Conservation (phyloP, 92 coral and sea anemone genomes). For the Umimayanthus kanabou region DNA sequence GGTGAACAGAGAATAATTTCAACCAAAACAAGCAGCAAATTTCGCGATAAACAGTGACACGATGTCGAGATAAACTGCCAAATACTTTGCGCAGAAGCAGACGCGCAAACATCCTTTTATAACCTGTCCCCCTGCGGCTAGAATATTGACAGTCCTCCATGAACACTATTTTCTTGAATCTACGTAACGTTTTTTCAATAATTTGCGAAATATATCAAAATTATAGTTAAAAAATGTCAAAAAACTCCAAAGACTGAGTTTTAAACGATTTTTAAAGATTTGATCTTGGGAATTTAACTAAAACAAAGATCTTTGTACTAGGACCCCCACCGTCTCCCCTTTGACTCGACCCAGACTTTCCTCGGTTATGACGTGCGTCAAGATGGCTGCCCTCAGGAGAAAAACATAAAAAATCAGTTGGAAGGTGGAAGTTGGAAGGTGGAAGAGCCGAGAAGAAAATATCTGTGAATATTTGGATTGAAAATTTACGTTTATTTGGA, state of each 20-base stretch:
- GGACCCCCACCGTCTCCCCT: not conserved
- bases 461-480: not conserved
- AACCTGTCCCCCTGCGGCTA: not conserved
- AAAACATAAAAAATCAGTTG: not conserved
- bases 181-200: not conserved
- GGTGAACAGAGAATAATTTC: not conserved
- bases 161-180: not conserved
- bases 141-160: not conserved
- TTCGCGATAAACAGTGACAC: not conserved
- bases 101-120: not conserved
- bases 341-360: conserved; percentile 13
- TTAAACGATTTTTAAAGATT: not conserved
- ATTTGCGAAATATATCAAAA: too few relatives aligned
- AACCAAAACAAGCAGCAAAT: not conserved
- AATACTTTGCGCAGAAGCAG: conserved; percentile 31
- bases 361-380: not conserved
- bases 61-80: not conserved
- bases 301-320: not conserved
- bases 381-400: conserved; percentile 19
- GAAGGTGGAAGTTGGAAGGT: too few relatives aligned
- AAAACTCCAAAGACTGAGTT: not conserved
- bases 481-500: not conserved
- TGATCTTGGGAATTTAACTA: not conserved
- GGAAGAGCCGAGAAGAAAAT: not conserved
- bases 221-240: too few relatives aligned